Percentiles rank a stretch among this genome's conserved stretches.
Evolutionary conservation across 2,113 vertebrate species (phyloP).

Genomic region (Sorex fumeus): DNA sequence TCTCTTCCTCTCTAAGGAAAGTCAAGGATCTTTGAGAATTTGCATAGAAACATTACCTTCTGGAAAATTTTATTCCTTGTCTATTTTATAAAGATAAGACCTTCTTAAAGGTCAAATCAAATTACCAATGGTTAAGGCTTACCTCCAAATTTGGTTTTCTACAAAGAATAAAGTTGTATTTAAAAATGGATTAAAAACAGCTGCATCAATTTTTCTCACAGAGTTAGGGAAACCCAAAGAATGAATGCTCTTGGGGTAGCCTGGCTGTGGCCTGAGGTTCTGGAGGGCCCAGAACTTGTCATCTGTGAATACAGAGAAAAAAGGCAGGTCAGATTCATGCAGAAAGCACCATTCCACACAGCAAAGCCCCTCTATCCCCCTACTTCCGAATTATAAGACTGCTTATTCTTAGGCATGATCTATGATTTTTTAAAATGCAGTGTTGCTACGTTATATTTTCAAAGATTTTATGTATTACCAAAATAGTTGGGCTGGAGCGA

Average conservation of each 20-base stretch:
- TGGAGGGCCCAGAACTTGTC: constrained; percentile 92
- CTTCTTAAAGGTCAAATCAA: background rate
- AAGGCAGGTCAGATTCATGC: too few species aligned
- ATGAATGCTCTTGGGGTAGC: constrained; percentile 93
- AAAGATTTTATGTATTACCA: background rate
- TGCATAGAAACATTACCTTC: background rate
- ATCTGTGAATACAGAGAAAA: constrained; percentile 77
- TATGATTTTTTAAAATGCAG: background rate
- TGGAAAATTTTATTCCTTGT: background rate
- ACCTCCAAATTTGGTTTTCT: constrained; percentile 95
- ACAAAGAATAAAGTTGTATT: constrained; percentile 94
- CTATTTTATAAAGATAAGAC: background rate
- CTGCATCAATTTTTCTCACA: constrained; percentile 93
- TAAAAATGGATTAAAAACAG: constrained; percentile 89
- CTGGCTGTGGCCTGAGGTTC: constrained; percentile 88
- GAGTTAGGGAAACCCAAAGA: constrained; percentile 92
- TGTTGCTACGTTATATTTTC: background rate
- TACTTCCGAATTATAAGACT: background rate
- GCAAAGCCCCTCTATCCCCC: too few species aligned
- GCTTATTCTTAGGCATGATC: background rate
- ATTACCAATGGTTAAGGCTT: constrained; percentile 41
- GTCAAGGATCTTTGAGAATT: background rate
- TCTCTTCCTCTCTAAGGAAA: background rate
- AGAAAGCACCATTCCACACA: too few species aligned
- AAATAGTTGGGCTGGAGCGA: too few species aligned